Evolutionary conservation across 2,113 vertebrate species (phyloP).

Genomic region (Scophthalmus maximus): DNA sequence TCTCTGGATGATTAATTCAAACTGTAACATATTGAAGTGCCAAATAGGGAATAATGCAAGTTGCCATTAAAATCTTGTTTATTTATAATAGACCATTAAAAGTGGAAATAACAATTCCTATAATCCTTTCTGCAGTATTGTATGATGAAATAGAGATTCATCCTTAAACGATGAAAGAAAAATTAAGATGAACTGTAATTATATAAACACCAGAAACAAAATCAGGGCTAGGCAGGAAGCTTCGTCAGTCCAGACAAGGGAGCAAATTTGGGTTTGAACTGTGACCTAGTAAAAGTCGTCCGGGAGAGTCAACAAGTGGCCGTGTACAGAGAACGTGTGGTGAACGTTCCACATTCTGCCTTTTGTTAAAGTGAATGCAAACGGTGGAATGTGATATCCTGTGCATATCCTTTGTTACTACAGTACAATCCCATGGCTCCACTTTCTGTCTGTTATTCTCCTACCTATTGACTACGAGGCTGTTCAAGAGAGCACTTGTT

Average conservation of each 20-base stretch:
- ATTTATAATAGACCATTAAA: too few relatives aligned
- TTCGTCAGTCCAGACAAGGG: slow-evolving; percentile 4
- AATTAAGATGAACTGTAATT: too few relatives aligned
- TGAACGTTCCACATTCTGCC: slow-evolving; percentile 76
- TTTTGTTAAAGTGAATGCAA: slow-evolving; percentile 77
- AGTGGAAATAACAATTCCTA: not conserved
- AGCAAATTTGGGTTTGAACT: slow-evolving; percentile 35
- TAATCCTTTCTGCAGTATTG: not conserved
- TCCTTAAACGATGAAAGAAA: not conserved
- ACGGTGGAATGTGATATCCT: slow-evolving; percentile 80
- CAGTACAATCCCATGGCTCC: slow-evolving; percentile 70
- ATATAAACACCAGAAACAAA: not conserved
- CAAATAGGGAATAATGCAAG: not conserved
- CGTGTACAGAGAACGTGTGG: slow-evolving; percentile 35
- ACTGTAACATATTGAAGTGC: not conserved
- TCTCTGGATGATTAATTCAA: not conserved
- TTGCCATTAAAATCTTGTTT: not conserved
- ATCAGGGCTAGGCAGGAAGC: not conserved
- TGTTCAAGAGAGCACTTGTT: slow-evolving; percentile 71
- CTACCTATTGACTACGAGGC: slow-evolving; percentile 65
- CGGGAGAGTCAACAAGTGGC: slow-evolving; percentile 38
- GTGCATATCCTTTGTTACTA: slow-evolving; percentile 82
- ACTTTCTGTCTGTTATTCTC: slow-evolving; percentile 64
- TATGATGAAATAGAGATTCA: not conserved
- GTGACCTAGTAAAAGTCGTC: slow-evolving; percentile 44